Evolutionary conservation across 2,113 vertebrate species (phyloP).

Genomic region (Megaceryle maxima): DNA sequence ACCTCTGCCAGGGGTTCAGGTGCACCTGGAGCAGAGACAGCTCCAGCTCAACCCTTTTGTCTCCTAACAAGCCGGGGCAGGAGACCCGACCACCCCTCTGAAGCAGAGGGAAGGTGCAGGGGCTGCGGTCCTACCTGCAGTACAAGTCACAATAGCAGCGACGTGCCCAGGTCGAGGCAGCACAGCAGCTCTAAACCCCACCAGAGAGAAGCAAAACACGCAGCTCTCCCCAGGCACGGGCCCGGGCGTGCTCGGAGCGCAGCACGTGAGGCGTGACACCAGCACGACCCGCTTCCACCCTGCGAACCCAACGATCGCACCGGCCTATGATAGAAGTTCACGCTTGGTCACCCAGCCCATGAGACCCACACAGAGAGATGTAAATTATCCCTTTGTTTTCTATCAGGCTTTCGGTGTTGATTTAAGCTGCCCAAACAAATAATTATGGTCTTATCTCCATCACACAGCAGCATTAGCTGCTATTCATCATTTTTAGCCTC

Average conservation of each 20-base stretch:
- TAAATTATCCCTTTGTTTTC: conserved; percentile 69
- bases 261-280: neutral
- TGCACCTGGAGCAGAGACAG: neutral
- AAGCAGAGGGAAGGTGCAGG: fast-evolving
- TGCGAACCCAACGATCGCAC: neutral
- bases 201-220: fast-evolving
- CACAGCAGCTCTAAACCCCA: neutral
- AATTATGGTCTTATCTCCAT: conserved; percentile 78
- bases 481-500: conserved; percentile 71
- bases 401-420: conserved; percentile 64
- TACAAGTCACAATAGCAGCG: fast-evolving
- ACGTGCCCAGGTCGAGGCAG: fast-evolving
- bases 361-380: conserved; percentile 52
- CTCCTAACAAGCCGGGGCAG: neutral
- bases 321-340: neutral
- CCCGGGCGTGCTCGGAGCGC: neutral
- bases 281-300: neutral
- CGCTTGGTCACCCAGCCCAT: conserved; percentile 41
- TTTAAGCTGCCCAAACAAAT: conserved; percentile 77
- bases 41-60: neutral
- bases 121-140: neutral
- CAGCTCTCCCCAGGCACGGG: neutral
- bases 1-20: neutral
- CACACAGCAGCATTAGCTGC: conserved; percentile 74
- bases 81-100: fast-evolving